Conservation (phyloP, 2,797 vertebrate genomes). For the Anas bernieri region DNA sequence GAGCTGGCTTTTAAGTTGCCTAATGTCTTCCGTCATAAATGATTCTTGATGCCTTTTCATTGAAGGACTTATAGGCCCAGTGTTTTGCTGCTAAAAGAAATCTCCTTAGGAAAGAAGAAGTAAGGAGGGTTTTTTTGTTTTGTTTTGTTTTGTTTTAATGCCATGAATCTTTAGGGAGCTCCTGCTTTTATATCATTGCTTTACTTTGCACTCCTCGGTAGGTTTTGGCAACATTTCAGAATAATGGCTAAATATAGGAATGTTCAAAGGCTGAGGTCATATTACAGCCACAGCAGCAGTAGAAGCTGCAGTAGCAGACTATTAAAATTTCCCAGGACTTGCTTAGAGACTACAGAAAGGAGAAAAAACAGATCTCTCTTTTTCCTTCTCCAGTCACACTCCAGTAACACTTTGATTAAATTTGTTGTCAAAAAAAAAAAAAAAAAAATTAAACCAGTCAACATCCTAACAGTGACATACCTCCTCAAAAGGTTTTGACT, state of each 20-base stretch:
- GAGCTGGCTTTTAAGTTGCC: background rate
- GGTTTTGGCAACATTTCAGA: background rate
- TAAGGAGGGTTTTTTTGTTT: background rate
- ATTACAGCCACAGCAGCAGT: background rate
- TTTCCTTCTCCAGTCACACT: background rate
- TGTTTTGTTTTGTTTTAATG: background rate
- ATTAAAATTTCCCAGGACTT: background rate
- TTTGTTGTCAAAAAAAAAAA: background rate
- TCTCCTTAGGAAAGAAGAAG: background rate
- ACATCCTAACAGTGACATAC: too few relatives aligned
- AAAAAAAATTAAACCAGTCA: background rate
- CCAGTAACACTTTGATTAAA: background rate
- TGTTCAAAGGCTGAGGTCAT: background rate
- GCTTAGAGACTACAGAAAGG: background rate
- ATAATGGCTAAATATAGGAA: conserved; percentile 7
- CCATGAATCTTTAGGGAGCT: background rate
- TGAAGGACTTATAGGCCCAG: background rate
- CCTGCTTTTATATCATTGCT: background rate
- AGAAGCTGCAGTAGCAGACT: background rate
- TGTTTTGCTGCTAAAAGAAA: background rate
- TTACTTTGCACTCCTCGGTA: background rate
- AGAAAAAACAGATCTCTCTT: background rate
- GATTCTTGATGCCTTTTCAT: background rate
- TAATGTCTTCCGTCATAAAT: background rate
- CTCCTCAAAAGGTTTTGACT: background rate